A percentile compares a stretch with the other conserved stretches of the same genome.
phyloP scores from a whole-genome alignment of 2,113 vertebrate species.

The Calypte anna region DNA sequence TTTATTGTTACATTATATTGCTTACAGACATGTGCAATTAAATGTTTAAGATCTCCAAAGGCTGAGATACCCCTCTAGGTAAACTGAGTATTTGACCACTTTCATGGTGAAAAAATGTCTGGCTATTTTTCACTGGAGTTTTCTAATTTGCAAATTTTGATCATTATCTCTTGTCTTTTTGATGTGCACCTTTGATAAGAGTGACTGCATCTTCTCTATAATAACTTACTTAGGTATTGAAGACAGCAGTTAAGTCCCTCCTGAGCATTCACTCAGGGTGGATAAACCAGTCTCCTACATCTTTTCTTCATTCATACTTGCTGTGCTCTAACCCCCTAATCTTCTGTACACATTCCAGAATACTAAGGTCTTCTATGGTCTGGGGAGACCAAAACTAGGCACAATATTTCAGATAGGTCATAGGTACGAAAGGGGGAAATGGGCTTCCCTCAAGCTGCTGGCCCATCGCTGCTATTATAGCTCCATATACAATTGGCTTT shows the following conservation, averaged over 20 bases:
- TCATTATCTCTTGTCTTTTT: not conserved
- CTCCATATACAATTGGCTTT: rapidly evolving
- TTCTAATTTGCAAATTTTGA: not conserved
- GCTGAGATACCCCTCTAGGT: not conserved
- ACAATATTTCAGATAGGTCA: not conserved
- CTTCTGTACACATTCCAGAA: not conserved
- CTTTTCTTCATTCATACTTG: not conserved
- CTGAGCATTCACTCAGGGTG: not conserved
- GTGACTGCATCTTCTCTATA: not conserved
- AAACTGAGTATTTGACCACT: not conserved
- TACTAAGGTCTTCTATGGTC: not conserved
- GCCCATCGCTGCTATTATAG: not conserved
- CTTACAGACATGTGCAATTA: not conserved
- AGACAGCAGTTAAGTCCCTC: not conserved
- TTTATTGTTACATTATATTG: not conserved
- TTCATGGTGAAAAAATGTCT: not conserved
- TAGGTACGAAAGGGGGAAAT: not conserved
- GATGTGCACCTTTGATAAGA: not conserved
- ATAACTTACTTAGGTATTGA: not conserved
- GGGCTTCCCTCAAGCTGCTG: not conserved
- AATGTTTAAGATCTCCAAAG: not conserved
- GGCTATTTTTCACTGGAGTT: not conserved
- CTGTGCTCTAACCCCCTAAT: not conserved
- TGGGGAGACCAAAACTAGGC: not conserved
- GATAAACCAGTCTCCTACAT: not conserved